Evolutionary conservation across 2,888 invertebrate genomes (phyloP).

Genomic region (Holacanthella duospinosa): DNA sequence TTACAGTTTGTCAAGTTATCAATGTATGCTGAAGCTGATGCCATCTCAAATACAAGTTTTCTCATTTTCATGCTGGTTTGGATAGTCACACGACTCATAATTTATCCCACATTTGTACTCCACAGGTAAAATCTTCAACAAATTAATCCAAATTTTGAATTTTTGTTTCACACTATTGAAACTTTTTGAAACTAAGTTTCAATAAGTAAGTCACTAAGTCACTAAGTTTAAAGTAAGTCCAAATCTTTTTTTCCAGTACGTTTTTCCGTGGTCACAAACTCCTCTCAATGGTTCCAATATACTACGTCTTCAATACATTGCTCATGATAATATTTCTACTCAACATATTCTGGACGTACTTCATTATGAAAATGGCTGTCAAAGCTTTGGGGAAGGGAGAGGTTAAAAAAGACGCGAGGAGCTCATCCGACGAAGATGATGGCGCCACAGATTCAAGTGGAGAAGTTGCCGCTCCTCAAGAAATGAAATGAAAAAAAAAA

Average conservation of each 20-base stretch:
- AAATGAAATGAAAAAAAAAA: neutral
- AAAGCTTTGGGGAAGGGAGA: slow-evolving; percentile 65
- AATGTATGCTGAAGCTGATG: slow-evolving; percentile 85
- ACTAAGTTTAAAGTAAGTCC: too few relatives aligned
- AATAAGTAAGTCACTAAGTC: too few relatives aligned
- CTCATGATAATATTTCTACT: slow-evolving; percentile 17
- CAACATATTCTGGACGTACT: slow-evolving; percentile 24
- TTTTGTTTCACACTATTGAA: slow-evolving; percentile 4
- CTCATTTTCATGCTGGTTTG: slow-evolving; percentile 78
- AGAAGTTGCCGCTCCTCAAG: too few relatives aligned
- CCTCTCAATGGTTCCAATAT: slow-evolving; percentile 82
- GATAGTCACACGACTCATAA: slow-evolving; percentile 76
- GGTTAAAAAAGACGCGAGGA: slow-evolving; percentile 60
- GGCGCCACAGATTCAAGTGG: neutral
- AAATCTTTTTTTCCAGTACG: slow-evolving; percentile 43
- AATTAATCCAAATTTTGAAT: too few relatives aligned
- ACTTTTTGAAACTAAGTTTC: slow-evolving; percentile 8
- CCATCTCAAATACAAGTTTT: slow-evolving; percentile 75
- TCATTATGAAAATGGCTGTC: slow-evolving; percentile 16
- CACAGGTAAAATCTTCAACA: slow-evolving; percentile 46
- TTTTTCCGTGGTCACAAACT: slow-evolving; percentile 71
- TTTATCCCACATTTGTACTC: slow-evolving; percentile 80
- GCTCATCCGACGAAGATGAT: slow-evolving; percentile 45
- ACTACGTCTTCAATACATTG: slow-evolving; percentile 46
- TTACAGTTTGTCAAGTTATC: slow-evolving; percentile 79